Conservation (phyloP, 2,888 invertebrate species). For the Trichogramma dendrolimi region DNA sequence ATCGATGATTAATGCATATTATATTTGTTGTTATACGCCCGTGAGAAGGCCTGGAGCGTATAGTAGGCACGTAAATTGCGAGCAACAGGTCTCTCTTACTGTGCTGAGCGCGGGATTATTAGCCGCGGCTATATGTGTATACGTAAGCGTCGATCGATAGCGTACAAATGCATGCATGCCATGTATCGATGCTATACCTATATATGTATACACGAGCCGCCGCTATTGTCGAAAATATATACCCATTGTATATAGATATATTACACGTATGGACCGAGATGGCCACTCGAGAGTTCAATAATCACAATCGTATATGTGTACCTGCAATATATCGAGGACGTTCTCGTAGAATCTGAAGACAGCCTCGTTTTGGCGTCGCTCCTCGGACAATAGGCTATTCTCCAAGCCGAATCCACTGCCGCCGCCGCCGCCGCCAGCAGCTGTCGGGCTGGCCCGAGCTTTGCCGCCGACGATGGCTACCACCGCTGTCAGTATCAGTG, state of each 20-base stretch:
- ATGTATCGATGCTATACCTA: neutral
- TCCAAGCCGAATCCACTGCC: neutral
- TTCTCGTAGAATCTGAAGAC: slow-evolving; percentile 26
- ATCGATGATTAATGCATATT: no score
- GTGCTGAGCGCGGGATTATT: neutral
- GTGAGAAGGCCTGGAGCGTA: no score
- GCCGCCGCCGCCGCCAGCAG: slow-evolving; percentile 4
- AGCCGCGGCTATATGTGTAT: neutral
- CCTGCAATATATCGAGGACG: slow-evolving; percentile 25
- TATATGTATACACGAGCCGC: neutral
- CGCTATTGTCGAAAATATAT: no score
- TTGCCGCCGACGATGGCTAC: slow-evolving; percentile 9
- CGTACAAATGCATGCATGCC: neutral
- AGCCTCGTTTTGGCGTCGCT: slow-evolving; percentile 22
- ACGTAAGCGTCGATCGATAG: slow-evolving; percentile 1
- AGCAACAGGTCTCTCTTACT: slow-evolving; percentile 18
- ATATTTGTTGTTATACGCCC: no score
- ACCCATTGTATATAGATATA: no score
- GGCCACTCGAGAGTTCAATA: no score
- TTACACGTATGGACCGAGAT: no score
- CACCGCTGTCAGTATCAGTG: no score
- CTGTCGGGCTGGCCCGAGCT: neutral
- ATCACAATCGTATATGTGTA: neutral
- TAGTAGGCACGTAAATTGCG: no score
- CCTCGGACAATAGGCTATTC: slow-evolving; percentile 12